Percentiles rank a stretch among this genome's conserved stretches.
phyloP scores from a whole-genome alignment of 2,888 invertebrate genomes.

The Diloba caeruleocephala region DNA sequence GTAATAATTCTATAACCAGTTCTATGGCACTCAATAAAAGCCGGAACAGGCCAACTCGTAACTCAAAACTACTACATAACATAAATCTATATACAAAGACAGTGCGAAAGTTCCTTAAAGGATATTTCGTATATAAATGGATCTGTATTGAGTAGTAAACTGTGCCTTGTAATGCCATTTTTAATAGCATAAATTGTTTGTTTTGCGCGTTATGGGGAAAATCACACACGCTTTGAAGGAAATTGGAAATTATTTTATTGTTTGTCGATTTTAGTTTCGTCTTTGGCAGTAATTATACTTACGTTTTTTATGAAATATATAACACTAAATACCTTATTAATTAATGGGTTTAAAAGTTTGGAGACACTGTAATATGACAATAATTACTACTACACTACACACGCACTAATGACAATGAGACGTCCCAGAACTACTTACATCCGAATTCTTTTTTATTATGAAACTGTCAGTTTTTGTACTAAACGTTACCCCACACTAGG shows the following conservation, averaged over 20 bases:
- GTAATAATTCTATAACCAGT: neutral
- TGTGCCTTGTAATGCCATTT: slow-evolving; percentile 27
- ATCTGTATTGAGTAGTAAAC: slow-evolving; percentile 25
- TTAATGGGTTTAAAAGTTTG: too few relatives aligned
- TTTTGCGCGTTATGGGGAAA: slow-evolving; percentile 20
- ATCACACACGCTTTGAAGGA: slow-evolving; percentile 1
- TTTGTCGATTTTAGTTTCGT: neutral
- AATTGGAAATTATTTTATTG: slow-evolving; percentile 18
- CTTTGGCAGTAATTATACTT: neutral
- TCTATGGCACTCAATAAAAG: neutral
- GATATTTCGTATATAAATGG: slow-evolving; percentile 8
- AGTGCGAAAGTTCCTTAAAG: neutral
- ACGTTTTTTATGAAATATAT: too few relatives aligned
- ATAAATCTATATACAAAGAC: slow-evolving; percentile 1
- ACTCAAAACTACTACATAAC: neutral
- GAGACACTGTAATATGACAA: too few relatives aligned
- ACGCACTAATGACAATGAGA: too few relatives aligned
- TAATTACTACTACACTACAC: too few relatives aligned
- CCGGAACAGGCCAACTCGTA: neutral
- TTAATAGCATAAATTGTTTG: slow-evolving; percentile 32
- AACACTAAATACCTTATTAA: too few relatives aligned
- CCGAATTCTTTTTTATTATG: too few relatives aligned
- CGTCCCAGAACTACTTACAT: too few relatives aligned
- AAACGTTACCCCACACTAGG: too few relatives aligned
- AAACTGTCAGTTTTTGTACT: too few relatives aligned